Conservation (phyloP, 2,113 vertebrate species). For the Hipposideros armiger region DNA sequence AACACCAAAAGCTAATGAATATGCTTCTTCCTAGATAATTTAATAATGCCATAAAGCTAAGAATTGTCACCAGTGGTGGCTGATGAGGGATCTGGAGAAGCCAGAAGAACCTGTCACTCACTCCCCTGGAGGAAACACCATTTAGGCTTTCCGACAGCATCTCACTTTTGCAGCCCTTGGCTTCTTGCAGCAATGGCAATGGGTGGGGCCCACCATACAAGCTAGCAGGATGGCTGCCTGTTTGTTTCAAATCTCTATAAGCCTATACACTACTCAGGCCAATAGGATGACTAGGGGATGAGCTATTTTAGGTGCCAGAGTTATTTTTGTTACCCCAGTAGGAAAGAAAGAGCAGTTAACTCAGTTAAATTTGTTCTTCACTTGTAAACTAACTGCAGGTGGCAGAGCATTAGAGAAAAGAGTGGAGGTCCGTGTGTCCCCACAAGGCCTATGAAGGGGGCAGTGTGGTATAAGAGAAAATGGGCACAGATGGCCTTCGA, state of each 20-base stretch:
- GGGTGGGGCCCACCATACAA: not conserved
- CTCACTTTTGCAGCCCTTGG: not conserved
- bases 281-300: not conserved
- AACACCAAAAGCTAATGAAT: not conserved
- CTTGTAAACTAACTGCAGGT: not conserved
- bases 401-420: not conserved
- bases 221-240: not conserved
- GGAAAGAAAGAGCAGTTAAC: not conserved
- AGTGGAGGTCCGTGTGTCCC: not conserved
- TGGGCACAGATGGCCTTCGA: not conserved
- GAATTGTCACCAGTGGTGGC: not conserved
- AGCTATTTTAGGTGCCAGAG: not conserved
- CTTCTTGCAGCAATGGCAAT: not conserved
- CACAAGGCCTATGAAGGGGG: not conserved
- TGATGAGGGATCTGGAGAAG: not conserved
- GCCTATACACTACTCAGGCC: not conserved
- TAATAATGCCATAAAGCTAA: not conserved
- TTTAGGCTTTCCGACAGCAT: not conserved
- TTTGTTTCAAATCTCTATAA: not conserved
- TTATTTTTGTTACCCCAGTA: not conserved
- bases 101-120: constrained; percentile 5
- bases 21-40: not conserved
- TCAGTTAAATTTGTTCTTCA: not conserved
- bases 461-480: not conserved
- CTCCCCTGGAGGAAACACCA: not conserved